Conservation (phyloP, 23 tunicate species). For the Aplidium turbinatum region DNA sequence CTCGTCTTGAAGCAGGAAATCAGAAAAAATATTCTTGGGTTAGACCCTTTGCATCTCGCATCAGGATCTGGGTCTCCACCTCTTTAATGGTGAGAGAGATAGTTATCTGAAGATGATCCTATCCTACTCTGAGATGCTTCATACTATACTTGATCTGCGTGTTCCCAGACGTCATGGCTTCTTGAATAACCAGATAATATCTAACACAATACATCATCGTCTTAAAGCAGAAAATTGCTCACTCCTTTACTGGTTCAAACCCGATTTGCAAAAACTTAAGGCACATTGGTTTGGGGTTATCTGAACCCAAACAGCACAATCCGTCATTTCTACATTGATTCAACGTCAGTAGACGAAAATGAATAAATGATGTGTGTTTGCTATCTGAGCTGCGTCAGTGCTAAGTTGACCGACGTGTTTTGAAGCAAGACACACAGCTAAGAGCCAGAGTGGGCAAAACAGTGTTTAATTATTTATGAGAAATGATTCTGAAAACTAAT, state of each 20-base stretch:
- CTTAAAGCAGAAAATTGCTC: too few relatives aligned
- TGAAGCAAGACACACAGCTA: too few relatives aligned
- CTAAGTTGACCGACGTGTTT: too few relatives aligned
- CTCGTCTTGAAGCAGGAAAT: constrained; percentile 77
- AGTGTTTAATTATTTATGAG: too few relatives aligned
- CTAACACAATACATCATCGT: too few relatives aligned
- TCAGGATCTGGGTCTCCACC: constrained; percentile 95
- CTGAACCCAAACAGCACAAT: too few relatives aligned
- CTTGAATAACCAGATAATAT: constrained; percentile 42
- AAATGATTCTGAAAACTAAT: too few relatives aligned
- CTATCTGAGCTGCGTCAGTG: too few relatives aligned
- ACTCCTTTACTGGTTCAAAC: neutral
- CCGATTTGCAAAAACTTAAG: neutral
- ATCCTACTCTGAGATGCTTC: constrained; percentile 83
- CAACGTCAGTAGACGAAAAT: too few relatives aligned
- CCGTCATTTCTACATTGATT: too few relatives aligned
- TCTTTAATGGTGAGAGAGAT: constrained; percentile 86
- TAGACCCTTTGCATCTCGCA: constrained; percentile 95
- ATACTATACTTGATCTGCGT: constrained; percentile 59
- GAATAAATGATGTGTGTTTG: too few relatives aligned
- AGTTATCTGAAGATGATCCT: constrained; percentile 80
- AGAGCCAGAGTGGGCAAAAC: too few relatives aligned
- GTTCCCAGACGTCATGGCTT: constrained; percentile 72
- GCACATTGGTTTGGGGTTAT: neutral
- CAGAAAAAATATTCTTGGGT: constrained; percentile 94